Percentiles rank a stretch among this genome's conserved stretches.
Evolutionary conservation across 2,888 invertebrate species (phyloP).

Genomic region (Luperina testacea): DNA sequence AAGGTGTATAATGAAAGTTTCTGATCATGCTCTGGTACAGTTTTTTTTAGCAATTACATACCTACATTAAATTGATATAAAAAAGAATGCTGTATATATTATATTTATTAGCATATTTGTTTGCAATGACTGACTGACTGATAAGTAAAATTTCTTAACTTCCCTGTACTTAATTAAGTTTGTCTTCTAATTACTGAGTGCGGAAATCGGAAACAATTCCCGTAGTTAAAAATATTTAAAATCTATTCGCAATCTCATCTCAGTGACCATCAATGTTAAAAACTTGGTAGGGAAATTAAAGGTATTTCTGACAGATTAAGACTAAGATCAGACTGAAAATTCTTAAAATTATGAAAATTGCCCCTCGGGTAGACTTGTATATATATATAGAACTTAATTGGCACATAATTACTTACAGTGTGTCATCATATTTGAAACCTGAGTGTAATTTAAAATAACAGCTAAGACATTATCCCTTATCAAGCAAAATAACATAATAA

Average conservation of each 20-base stretch:
- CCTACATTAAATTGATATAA: background rate
- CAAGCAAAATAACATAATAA: no score
- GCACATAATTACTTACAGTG: no score
- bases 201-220: background rate
- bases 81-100: background rate
- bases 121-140: background rate
- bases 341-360: background rate
- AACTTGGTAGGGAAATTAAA: no score
- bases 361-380: background rate
- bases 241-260: no score
- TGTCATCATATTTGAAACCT: no score
- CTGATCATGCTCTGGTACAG: background rate
- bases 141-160: background rate
- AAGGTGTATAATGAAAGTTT: constrained; percentile 35
- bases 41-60: constrained; percentile 1
- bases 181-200: background rate
- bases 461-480: no score
- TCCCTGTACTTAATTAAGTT: background rate
- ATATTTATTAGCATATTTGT: background rate
- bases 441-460: no score
- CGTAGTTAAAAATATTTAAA: background rate
- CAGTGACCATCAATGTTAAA: no score
- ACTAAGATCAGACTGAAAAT: background rate
- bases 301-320: no score
- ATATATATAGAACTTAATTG: no score